Evolutionary conservation across 2,113 vertebrate species (phyloP), one percentile per base, ranked within the genome.

Genomic region (Mystacornis crossleyi): DNA sequence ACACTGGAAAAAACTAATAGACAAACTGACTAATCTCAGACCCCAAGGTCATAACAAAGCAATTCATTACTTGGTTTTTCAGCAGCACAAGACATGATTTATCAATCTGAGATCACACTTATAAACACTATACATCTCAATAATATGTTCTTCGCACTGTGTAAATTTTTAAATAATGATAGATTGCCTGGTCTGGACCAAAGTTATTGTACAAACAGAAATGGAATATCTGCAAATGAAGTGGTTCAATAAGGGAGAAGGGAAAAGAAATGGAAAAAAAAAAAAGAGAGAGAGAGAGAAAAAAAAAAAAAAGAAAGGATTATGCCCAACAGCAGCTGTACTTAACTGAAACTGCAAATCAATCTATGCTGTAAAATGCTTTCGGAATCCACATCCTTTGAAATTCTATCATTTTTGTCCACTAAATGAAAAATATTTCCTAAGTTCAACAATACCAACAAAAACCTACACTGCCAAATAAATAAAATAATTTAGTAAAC

Each of bases 61-160:
- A 96, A 98, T 98, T 98, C 85, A 95, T 98, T 98, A 95, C 86
- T 97, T 81, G 91, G 78, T 94, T 98, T 97, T 97, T 93, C 97
- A 98, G 96, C 91, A 97, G 96, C 82, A 94, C 62, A 85, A 98
- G 97, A 98, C 95, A 96, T 97, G 97, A 98, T 98, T 98, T 97
- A 98, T 98, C 98, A 97, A 97, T 98, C 89, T 79, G 67, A 92
- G 92, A 90, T 54, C 92, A 89, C 78, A 86, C 96, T 98, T 97
- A 96, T 93, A 98, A 98, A 98, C 97, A 98, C 97, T 95, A 97
- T 98, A 97, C 85, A 98, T 98, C 97, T 98, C 97, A 98, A 97
- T 98, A 97, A 98, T 97, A 97, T 54, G 96, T 98, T 98, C 95
- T 97, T 94, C 38, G 83, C 93, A 95, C 97, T 96, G 89, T 97